A percentile compares a stretch with the other conserved stretches of the same genome.
Conservation (phyloP, 2,888 invertebrate species). For the Eumacrocentrus americanus region DNA sequence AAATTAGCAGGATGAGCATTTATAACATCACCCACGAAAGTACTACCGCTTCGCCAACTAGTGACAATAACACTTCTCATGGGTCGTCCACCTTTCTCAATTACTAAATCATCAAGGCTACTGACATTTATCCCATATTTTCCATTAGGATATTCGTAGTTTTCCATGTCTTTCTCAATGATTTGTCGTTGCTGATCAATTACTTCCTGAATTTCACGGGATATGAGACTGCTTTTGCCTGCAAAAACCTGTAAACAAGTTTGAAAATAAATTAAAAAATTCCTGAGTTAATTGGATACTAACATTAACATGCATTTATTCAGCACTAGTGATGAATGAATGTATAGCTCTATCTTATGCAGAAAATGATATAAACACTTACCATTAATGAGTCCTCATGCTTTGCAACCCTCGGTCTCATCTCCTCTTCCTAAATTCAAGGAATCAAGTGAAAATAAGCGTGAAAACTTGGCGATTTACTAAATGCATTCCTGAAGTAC, state of each 20-base stretch:
- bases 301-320: too few species aligned
- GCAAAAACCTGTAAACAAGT: constrained; percentile 36
- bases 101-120: constrained; percentile 71
- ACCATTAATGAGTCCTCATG: constrained; percentile 48
- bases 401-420: constrained; percentile 45
- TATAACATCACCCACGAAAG: constrained; percentile 84
- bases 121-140: constrained; percentile 64
- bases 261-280: too few species aligned
- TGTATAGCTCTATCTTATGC: too few species aligned
- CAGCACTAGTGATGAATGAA: too few species aligned
- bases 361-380: constrained; percentile 34
- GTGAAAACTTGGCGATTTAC: not conserved
- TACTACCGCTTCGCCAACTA: constrained; percentile 91
- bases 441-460: constrained; percentile 33
- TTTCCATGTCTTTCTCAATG: constrained; percentile 67
- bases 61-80: constrained; percentile 79
- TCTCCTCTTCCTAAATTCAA: constrained; percentile 50
- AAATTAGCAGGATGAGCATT: constrained; percentile 85
- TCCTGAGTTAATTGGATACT: too few species aligned
- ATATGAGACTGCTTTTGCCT: constrained; percentile 41
- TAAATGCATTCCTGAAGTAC: not conserved
- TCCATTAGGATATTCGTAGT: constrained; percentile 68
- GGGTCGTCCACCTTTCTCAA: constrained; percentile 75
- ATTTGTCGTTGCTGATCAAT: constrained; percentile 65
- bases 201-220: constrained; percentile 65